Conservation (phyloP, 1,140 invertebrate species). For the Papilio machaon region DNA sequence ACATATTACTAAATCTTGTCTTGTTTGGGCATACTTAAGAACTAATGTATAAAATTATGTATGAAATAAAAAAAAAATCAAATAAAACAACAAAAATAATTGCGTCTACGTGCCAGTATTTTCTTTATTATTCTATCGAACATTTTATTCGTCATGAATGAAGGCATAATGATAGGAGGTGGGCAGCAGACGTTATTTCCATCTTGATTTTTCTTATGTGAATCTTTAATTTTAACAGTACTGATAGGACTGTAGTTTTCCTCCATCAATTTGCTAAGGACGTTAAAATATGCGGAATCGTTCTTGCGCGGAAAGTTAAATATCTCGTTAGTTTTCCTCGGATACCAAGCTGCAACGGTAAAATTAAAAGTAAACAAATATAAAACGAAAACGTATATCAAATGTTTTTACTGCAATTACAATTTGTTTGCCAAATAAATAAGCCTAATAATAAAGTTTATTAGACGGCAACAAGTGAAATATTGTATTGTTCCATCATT, state of each 20-base stretch:
- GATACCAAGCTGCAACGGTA: neutral
- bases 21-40: too few species aligned
- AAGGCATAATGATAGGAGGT: slow-evolving; percentile 42
- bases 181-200: neutral
- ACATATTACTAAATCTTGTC: too few species aligned
- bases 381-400: neutral
- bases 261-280: neutral
- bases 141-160: slow-evolving; percentile 42
- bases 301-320: neutral
- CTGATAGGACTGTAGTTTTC: neutral
- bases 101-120: neutral
- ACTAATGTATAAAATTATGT: too few species aligned
- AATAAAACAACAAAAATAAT: neutral
- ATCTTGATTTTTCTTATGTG: neutral
- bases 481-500: neutral
- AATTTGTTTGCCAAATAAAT: neutral
- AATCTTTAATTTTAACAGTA: neutral
- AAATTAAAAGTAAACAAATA: neutral
- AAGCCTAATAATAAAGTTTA: neutral
- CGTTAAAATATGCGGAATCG: neutral
- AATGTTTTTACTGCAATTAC: neutral
- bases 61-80: neutral
- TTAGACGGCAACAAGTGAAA: neutral
- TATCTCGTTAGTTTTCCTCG: slow-evolving; percentile 22
- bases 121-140: slow-evolving; percentile 33